Evolutionary conservation across 1,140 invertebrate species (phyloP).

Genomic region (Nylanderia fulva): DNA sequence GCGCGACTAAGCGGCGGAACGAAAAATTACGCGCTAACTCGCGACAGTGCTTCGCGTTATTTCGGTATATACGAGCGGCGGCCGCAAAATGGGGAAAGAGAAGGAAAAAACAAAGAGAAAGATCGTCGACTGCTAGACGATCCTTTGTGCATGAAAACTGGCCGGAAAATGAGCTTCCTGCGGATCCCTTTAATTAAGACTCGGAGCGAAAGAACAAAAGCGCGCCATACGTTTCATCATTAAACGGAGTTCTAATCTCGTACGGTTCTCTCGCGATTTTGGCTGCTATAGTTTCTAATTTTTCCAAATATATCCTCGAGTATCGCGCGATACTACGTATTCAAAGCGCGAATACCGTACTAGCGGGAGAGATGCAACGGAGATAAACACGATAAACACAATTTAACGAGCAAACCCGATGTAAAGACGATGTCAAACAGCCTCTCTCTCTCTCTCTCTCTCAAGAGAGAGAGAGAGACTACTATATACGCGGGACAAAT

Average conservation of each 20-base stretch:
- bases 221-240: slow-evolving; percentile 37
- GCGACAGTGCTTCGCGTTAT: slow-evolving; percentile 53
- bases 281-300: background rate
- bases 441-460: no score
- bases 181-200: slow-evolving; percentile 64
- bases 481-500: slow-evolving; percentile 42
- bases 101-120: slow-evolving; percentile 26
- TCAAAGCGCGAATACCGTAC: no score
- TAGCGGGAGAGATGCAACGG: no score
- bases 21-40: slow-evolving; percentile 62
- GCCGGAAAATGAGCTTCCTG: slow-evolving; percentile 59
- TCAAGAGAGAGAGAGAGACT: no score
- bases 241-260: slow-evolving; percentile 42
- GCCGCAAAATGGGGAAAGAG: slow-evolving; percentile 18
- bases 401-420: background rate
- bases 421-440: slow-evolving; percentile 40
- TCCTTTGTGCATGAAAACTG: slow-evolving; percentile 58
- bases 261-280: background rate
- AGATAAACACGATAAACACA: background rate
- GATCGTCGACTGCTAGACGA: slow-evolving; percentile 49
- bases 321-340: background rate
- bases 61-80: slow-evolving; percentile 49
- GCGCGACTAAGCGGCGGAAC: slow-evolving; percentile 30
- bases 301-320: background rate
- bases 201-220: slow-evolving; percentile 56